Conservation (phyloP, 2,888 invertebrate genomes). For the Pyrrhia umbra region DNA sequence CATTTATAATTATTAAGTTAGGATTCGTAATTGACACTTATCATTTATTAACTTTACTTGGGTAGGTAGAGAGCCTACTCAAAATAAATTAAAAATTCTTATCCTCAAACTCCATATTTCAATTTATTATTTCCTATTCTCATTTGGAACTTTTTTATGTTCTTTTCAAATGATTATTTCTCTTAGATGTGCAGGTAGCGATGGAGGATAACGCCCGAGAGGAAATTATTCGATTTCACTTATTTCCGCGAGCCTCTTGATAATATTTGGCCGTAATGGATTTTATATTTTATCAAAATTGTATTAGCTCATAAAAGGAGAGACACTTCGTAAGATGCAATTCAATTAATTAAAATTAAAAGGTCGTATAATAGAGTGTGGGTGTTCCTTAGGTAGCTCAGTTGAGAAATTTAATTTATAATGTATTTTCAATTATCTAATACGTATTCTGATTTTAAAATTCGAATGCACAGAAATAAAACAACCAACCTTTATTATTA, state of each 20-base stretch:
- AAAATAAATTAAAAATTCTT: background rate
- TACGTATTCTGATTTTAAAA: too few species aligned
- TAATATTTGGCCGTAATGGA: conserved; percentile 28
- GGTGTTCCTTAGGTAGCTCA: background rate
- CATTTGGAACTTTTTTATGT: background rate
- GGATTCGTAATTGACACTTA: too few species aligned
- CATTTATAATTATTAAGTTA: too few species aligned
- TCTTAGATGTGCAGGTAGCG: background rate
- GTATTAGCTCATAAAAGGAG: background rate
- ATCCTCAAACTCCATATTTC: background rate
- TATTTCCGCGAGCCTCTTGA: conserved; percentile 41
- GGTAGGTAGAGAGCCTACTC: too few species aligned
- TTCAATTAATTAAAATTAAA: background rate
- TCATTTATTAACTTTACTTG: too few species aligned
- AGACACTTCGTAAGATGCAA: background rate
- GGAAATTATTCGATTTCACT: conserved; percentile 49
- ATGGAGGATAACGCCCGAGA: conserved; percentile 2
- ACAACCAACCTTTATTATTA: too few species aligned
- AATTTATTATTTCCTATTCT: background rate
- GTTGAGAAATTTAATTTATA: too few species aligned
- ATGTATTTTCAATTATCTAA: too few species aligned
- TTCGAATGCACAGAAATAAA: too few species aligned
- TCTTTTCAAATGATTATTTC: conserved; percentile 7
- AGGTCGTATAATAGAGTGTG: background rate
- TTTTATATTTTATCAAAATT: conserved; percentile 22